Evolutionary conservation across 1,140 invertebrate genomes (phyloP).

Genomic region (Apocrypta bakeri): DNA sequence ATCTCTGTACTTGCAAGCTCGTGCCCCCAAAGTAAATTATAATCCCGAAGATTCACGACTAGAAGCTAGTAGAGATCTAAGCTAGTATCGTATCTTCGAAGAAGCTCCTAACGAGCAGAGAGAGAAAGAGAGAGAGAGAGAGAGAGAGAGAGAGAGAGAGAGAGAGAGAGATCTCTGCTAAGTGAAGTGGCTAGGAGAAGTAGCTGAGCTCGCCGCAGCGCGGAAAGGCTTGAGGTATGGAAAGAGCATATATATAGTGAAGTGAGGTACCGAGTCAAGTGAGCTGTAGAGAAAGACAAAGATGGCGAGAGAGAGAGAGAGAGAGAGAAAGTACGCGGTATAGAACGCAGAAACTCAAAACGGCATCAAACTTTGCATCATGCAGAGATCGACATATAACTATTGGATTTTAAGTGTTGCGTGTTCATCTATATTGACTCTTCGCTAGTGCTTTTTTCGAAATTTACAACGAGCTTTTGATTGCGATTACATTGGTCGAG

Average conservation of each 20-base stretch:
- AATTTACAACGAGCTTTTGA: slow-evolving; percentile 19
- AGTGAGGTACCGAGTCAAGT: not conserved
- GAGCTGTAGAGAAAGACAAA: not conserved
- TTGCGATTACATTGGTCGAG: slow-evolving; percentile 10
- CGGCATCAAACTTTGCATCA: not conserved
- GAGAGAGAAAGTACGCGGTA: too few species aligned
- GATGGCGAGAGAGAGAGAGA: not conserved
- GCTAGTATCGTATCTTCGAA: not conserved
- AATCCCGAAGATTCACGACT: slow-evolving; percentile 62
- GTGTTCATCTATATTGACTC: not conserved
- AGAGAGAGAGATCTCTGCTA: not conserved
- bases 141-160: not conserved
- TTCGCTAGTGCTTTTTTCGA: not conserved
- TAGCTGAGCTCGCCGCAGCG: not conserved
- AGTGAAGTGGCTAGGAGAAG: slow-evolving; percentile 9
- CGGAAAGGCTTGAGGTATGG: not conserved
- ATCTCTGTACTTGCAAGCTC: slow-evolving; percentile 45
- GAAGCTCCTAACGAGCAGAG: slow-evolving; percentile 50
- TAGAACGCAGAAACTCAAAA: not conserved
- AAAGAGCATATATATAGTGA: not conserved
- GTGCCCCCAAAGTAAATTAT: slow-evolving; percentile 58
- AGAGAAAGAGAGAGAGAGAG: slow-evolving; percentile 23
- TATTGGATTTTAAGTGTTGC: not conserved
- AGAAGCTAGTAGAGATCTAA: slow-evolving; percentile 52
- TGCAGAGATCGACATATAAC: not conserved